These are phyloP conservation scores for Cylloceria caligata DNA, from an alignment of 2,888 invertebrate species.

Conservation along the genomic window DNA sequence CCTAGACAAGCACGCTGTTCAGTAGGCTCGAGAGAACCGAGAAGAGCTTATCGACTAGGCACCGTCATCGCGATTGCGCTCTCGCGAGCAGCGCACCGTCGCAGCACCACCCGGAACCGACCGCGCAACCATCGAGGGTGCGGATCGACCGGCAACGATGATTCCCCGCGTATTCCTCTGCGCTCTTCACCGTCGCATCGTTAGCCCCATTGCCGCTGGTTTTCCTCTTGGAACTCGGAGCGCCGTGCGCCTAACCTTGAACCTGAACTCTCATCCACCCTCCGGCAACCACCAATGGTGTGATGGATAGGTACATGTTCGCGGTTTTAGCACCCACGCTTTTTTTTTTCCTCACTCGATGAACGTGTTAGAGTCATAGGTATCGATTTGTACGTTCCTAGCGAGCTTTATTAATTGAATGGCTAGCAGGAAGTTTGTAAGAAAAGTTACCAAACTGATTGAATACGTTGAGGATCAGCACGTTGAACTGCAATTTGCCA, in stretches of 20 bases:
- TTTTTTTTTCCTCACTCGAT: conserved; percentile 7
- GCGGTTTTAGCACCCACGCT: conserved; percentile 19
- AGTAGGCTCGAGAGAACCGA: conserved; percentile 11
- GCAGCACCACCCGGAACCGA: background rate
- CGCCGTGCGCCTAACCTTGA: conserved; percentile 50
- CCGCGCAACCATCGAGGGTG: conserved; percentile 1
- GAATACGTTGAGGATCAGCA: background rate
- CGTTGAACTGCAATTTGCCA: background rate
- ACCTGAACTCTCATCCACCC: conserved; percentile 55
- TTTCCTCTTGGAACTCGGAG: conserved; percentile 24
- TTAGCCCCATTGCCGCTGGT: conserved; percentile 15
- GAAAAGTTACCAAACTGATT: background rate
- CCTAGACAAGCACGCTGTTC: background rate
- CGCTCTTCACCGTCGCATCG: conserved; percentile 4
- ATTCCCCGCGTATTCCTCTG: conserved; percentile 18
- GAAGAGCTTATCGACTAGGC: conserved; percentile 56
- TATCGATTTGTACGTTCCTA: conserved; percentile 11
- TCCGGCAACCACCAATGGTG: background rate
- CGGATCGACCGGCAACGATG: conserved; percentile 48
- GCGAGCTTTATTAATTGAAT: conserved; percentile 1
- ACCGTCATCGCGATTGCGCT: conserved; percentile 55
- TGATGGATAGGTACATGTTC: conserved; percentile 21
- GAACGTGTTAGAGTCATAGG: background rate
- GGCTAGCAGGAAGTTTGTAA: background rate
- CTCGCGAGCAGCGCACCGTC: conserved; percentile 11